A percentile compares a stretch with the other conserved stretches of the same genome.
phyloP scores from a whole-genome alignment of 2,888 invertebrate species.

The Rhodophaea formosa region DNA sequence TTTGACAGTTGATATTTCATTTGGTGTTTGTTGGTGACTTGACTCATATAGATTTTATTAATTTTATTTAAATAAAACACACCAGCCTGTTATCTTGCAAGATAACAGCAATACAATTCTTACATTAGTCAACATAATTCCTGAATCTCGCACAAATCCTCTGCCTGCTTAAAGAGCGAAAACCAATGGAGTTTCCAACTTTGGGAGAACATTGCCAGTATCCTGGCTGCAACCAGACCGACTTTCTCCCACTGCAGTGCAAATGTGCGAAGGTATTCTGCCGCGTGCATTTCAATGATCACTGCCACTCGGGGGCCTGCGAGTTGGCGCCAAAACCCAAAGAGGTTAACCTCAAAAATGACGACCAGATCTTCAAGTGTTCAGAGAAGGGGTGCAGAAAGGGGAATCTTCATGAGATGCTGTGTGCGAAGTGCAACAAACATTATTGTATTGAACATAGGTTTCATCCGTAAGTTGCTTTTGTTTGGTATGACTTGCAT shows the following conservation, averaged over 20 bases:
- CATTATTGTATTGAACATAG: slow-evolving; percentile 88
- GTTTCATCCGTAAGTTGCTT: slow-evolving; percentile 70
- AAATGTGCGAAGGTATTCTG: slow-evolving; percentile 84
- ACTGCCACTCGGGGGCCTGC: slow-evolving; percentile 78
- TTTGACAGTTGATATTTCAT: no score
- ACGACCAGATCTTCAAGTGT: slow-evolving; percentile 77
- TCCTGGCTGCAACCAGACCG: slow-evolving; percentile 83
- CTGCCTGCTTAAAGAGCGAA: not conserved
- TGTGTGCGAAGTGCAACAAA: slow-evolving; percentile 83
- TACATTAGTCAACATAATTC: no score
- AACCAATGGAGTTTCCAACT: slow-evolving; percentile 86
- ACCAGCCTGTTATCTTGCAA: no score
- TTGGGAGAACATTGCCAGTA: slow-evolving; percentile 85
- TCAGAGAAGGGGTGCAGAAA: slow-evolving; percentile 80
- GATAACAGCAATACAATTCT: no score
- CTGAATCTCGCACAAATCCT: no score
- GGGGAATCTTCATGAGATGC: slow-evolving; percentile 83
- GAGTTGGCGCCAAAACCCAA: slow-evolving; percentile 63
- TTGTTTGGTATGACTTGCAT: not conserved
- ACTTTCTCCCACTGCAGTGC: slow-evolving; percentile 87
- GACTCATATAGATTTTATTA: no score
- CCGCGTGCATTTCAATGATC: slow-evolving; percentile 83
- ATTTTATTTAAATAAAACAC: no score
- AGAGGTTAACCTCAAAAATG: slow-evolving; percentile 60
- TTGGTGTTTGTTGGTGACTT: no score